Percentiles rank a stretch among this genome's conserved stretches.
Conservation (phyloP, 2,888 invertebrate genomes). For the Drosophila subquinaria region DNA sequence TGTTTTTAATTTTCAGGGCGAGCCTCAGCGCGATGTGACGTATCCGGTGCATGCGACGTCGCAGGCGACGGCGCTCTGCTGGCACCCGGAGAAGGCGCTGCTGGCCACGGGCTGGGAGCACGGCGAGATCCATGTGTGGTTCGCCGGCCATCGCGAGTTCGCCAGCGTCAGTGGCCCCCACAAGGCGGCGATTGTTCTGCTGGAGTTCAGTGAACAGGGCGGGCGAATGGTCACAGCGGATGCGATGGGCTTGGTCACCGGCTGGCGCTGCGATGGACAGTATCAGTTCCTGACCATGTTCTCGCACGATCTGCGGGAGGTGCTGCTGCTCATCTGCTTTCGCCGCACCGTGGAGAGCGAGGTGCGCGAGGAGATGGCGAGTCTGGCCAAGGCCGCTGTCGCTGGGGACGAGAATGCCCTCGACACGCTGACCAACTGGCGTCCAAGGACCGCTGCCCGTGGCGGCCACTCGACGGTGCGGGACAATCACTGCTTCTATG, state of each 20-base stretch:
- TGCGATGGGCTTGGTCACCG: constrained; percentile 93
- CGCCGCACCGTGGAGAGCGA: constrained; percentile 88
- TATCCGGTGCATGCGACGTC: constrained; percentile 91
- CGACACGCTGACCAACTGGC: constrained; percentile 94
- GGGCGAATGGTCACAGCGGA: constrained; percentile 95
- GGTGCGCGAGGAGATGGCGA: constrained; percentile 85
- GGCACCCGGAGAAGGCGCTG: constrained; percentile 95
- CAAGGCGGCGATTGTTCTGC: constrained; percentile 88
- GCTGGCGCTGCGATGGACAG: constrained; percentile 95
- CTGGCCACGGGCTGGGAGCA: constrained; percentile 96
- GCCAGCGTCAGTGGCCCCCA: constrained; percentile 89
- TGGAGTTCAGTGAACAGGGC: constrained; percentile 92
- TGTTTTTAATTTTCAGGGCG: constrained; percentile 87
- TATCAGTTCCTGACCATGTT: constrained; percentile 93
- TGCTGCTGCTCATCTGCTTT: constrained; percentile 92
- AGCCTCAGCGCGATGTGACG: constrained; percentile 90
- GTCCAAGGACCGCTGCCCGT: constrained; percentile 93
- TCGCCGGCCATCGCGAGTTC: constrained; percentile 89
- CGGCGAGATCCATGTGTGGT: constrained; percentile 95
- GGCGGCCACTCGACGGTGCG: constrained; percentile 88
- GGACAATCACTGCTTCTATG: constrained; percentile 92
- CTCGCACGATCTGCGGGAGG: constrained; percentile 94
- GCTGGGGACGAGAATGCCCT: constrained; percentile 96
- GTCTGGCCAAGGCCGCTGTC: constrained; percentile 90
- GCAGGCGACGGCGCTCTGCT: constrained; percentile 92